Percentiles rank a stretch among this genome's conserved stretches.
Conservation (phyloP, 2,888 invertebrate species). For the Pegoplata infirma region DNA sequence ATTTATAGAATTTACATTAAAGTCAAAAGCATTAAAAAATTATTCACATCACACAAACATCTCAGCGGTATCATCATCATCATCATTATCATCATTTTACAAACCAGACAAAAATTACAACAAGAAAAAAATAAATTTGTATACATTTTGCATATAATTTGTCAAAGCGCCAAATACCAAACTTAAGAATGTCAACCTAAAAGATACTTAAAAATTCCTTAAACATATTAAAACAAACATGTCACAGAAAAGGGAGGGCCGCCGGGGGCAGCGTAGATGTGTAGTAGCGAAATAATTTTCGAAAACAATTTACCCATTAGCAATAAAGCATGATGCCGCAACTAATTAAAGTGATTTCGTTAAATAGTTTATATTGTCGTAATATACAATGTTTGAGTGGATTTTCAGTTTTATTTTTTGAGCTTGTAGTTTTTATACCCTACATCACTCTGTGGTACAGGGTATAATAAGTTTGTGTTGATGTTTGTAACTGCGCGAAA, state of each 20-base stretch:
- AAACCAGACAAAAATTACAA: slow-evolving; percentile 26
- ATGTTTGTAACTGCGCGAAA: no score
- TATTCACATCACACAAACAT: not conserved
- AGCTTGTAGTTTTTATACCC: not conserved
- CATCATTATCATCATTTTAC: no score
- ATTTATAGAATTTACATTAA: slow-evolving; percentile 34
- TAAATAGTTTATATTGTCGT: slow-evolving; percentile 43
- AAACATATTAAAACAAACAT: slow-evolving; percentile 41
- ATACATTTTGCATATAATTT: slow-evolving; percentile 54
- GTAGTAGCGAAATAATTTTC: slow-evolving; percentile 14
- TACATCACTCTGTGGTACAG: not conserved
- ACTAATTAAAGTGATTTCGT: slow-evolving; percentile 57
- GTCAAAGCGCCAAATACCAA: slow-evolving; percentile 62
- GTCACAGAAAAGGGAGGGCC: not conserved
- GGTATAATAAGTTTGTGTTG: no score
- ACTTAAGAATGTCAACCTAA: slow-evolving; percentile 59
- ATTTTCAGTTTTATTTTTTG: not conserved
- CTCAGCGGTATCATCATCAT: slow-evolving; percentile 4
- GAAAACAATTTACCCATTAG: slow-evolving; percentile 49
- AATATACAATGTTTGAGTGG: not conserved
- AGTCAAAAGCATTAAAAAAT: slow-evolving; percentile 20
- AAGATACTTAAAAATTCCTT: slow-evolving; percentile 50
- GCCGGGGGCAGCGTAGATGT: not conserved
- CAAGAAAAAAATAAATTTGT: slow-evolving; percentile 17
- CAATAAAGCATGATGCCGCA: slow-evolving; percentile 55